Base-by-base conservation (phyloP, 2,888 invertebrate genomes). In the Oasisia sp. region DNA sequence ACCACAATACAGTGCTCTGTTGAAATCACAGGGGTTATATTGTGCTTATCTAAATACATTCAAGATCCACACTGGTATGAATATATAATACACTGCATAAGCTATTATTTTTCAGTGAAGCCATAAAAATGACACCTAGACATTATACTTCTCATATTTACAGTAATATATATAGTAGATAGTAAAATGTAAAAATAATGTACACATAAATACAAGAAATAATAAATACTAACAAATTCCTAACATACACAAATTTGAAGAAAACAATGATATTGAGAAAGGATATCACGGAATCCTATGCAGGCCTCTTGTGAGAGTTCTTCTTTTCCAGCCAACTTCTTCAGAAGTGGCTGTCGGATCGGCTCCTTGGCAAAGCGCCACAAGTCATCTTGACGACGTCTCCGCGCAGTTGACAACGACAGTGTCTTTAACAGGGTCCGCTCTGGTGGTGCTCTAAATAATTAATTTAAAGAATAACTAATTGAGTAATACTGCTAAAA, bases 241-340 rank as follows among this genome's bases (percentile, higher is more conserved):
- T 11, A 56, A 38, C 1, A 50, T 50, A 50, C 11, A 45, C 1
- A 19, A 74, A 74, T 27, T 74, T 7, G 14, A 74, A 90, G 7
- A n/a, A 8, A 90, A 90, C 44, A 90, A 32, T 32, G 27, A 45
- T 19, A 91, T 8, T 32, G 38, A 44, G 50, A 94, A 96, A 97
- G 95, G 93, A 97, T 96, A 93, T 96, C 98, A 94, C 98, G 98
- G 96, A 98, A 99, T 32, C 99, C 98, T 96, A 98, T 98, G 96
- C 98, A 98, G 4, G 99, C 99, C 96, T 99, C 99, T 96, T 99
- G 98, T 5, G 98, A 98, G 90, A 99, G 97, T 92, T 97, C 99
- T 91, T 96, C 96, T 96, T 99, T 99, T 91, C 98, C 97, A 99
- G 99, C 92, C 12, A 94, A 92, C 90, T 94, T 94, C 93, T 93